These are phyloP conservation scores for Myotis lucifugus DNA, from an alignment of 2,113 vertebrate genomes.

Conservation along the genomic window DNA sequence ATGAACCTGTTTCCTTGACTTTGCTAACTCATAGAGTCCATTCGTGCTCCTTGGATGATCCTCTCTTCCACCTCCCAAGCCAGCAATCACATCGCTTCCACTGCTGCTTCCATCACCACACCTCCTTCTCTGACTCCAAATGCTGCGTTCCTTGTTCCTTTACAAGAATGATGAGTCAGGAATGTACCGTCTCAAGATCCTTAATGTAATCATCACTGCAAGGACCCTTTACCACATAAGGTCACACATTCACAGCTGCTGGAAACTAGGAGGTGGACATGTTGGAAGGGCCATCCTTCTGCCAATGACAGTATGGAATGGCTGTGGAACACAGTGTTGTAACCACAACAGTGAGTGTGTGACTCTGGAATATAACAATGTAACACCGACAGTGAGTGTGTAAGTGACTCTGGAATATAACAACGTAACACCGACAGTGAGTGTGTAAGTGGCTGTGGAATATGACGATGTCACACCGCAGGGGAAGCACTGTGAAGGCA, in stretches of 20 bases:
- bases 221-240: neutral
- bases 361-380: neutral
- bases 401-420: neutral
- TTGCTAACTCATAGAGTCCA: neutral
- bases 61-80: neutral
- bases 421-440: neutral
- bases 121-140: neutral
- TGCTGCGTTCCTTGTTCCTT: neutral
- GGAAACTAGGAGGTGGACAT: neutral
- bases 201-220: neutral
- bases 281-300: neutral
- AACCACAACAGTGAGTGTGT: neutral
- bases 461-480: neutral
- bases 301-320: neutral
- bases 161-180: neutral
- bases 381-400: neutral
- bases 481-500: neutral
- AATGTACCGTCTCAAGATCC: neutral
- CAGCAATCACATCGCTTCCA: neutral
- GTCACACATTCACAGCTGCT: neutral
- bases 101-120: neutral
- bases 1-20: neutral
- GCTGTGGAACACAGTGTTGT: neutral
- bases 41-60: neutral
- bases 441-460: neutral